Evolutionary conservation across 2,113 vertebrate species (phyloP).

Genomic region (Tychaedon coryphoeus): DNA sequence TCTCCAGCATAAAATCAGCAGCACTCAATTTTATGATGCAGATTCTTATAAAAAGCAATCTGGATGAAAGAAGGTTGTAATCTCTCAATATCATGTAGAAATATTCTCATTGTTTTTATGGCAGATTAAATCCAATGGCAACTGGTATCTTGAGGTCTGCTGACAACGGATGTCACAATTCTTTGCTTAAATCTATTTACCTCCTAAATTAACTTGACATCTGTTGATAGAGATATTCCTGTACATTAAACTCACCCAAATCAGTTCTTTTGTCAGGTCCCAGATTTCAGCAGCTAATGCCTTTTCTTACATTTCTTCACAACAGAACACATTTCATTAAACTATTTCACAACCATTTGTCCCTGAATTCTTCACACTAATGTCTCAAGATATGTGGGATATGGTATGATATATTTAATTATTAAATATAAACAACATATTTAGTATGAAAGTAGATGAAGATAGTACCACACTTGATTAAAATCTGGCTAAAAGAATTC

Average conservation of each 20-base stretch:
- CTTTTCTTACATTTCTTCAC: background rate
- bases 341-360: background rate
- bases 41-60: constrained; percentile 46
- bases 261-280: background rate
- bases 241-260: background rate
- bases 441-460: background rate
- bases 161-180: constrained; percentile 50
- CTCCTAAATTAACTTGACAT: constrained; percentile 57
- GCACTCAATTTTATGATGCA: constrained; percentile 41
- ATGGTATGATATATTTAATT: background rate
- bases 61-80: constrained; percentile 48
- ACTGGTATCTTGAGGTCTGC: constrained; percentile 26
- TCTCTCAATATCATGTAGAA: constrained; percentile 45
- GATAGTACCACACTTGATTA: background rate
- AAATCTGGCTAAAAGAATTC: background rate
- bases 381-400: background rate
- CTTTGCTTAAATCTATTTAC: constrained; percentile 38
- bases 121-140: constrained; percentile 50
- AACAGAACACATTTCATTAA: background rate
- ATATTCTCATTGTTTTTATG: constrained; percentile 52
- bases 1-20: constrained; percentile 30
- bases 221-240: constrained; percentile 42
- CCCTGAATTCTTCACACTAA: background rate
- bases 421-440: background rate
- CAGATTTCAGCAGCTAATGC: background rate